phyloP scores from a whole-genome alignment of 2,797 vertebrate genomes.

The Champsocephalus esox region DNA sequence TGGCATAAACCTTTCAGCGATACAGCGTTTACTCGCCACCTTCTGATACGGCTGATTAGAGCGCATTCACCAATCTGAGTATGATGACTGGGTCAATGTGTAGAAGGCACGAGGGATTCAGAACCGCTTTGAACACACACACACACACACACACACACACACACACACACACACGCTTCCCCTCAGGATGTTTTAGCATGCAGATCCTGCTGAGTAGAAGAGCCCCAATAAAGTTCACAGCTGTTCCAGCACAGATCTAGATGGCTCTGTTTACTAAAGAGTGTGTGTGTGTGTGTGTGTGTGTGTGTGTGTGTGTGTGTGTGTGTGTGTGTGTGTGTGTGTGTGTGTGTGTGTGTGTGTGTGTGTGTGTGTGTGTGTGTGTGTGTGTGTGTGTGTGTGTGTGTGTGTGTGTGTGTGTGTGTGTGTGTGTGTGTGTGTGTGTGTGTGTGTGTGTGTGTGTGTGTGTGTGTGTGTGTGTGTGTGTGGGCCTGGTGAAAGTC shows the following conservation, averaged over 20 bases:
- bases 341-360: too few relatives aligned
- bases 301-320: background rate
- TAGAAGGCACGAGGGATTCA: conserved; percentile 36
- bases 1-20: conserved; percentile 22
- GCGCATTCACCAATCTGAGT: conserved; percentile 37
- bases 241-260: conserved; percentile 31
- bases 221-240: conserved; percentile 49
- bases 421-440: too few relatives aligned
- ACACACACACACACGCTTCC: background rate
- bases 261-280: conserved; percentile 39
- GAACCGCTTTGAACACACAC: conserved; percentile 3
- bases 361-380: too few relatives aligned
- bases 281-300: background rate
- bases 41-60: conserved; percentile 30
- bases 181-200: conserved; percentile 36
- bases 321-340: background rate
- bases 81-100: conserved; percentile 37
- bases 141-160: background rate
- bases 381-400: too few relatives aligned
- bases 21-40: background rate
- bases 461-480: background rate
- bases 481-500: conserved; percentile 8
- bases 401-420: too few relatives aligned
- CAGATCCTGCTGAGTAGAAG: conserved; percentile 47
- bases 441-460: too few relatives aligned